Evolutionary conservation across 2,888 invertebrate species (phyloP), one percentile per base, ranked within the genome.

Genomic region (Drosophila paracracens): DNA sequence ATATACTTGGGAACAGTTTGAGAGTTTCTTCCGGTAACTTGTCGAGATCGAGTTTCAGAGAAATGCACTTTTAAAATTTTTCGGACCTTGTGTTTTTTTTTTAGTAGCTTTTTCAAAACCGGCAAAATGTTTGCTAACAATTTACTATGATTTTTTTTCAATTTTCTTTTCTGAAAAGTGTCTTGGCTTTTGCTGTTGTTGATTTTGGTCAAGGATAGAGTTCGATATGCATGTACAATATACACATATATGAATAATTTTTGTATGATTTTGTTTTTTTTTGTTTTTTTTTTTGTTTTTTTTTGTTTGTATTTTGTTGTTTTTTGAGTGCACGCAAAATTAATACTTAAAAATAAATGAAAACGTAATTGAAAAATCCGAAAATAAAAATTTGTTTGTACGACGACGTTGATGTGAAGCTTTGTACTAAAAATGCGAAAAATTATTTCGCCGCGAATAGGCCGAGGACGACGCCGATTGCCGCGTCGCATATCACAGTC

Each of bases 321-420:
- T 89, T 89, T 88, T 86, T 84, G 80, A 88, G 90, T 89, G 89
- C 88, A 88, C 87, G 88, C 89, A 89, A 88, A 88, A 76, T 88
- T 75, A 88, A 88, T 88, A 91, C 91, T 91, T 91, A 91, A 83
- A 91, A 91, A 88, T 90, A 91, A 91, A 91, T 90, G 91, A 91
- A 91, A 91, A 91, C 92, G 91, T 92, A 91, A 91, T 91, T 91
- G 91, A 92, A 90, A 90, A 90, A 91, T 90, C 91, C 90, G 90
- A 90, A 90, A 90, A 90, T 90, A 90, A 90, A 90, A 90, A 90
- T 91, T 88, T 89, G 89, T 91, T 91, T 91, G 91, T 91, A 91
- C 91, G 91, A 91, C 91, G 88, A 91, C 91, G 91, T 92, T 91
- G 91, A 91, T 91, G 91, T 91, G 91, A 91, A 91, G 92, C 90